Evolutionary conservation across 2,113 vertebrate species (phyloP), one percentile per base, ranked within the genome.

Genomic region (Atherinomorus stipes): DNA sequence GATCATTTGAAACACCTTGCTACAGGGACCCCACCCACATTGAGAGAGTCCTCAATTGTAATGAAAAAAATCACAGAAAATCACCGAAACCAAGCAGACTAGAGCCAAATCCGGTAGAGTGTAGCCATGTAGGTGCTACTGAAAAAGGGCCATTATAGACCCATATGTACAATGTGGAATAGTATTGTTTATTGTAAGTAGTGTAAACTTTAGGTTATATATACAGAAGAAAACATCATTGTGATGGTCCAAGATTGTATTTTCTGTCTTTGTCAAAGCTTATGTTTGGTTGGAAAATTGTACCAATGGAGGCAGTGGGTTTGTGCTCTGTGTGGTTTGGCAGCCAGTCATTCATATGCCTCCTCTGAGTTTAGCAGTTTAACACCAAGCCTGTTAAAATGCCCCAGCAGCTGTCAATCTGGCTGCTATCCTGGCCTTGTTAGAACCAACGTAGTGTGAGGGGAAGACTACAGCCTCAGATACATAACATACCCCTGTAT

Each of bases 361-460:
- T 79, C 81, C 76, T 88, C 72, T 47, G 88, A 90, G 85, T 92
- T 91, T 83, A 86, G 66, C 87, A 87, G 83, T 90, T 90, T 85
- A 89, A 90, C 86, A 87, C 87, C 60, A 81, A 71, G 81, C 75
- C 85, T 87, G 86, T 86, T 87, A 84, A 88, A 90, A 89, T 72
- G 80, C 78, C 84, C 85, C 84, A 80, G 84, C 86, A 91, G 87
- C 83, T 92, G 89, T 91, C 88, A 88, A 78, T 87, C 90, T 87
- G 85, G 71, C 91, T 81, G 74, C 76, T 58, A 58, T 79, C 61
- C 83, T 87, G 79, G 84, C 88, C 85, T 87, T 87, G 84, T 86
- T 91, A 85, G 80, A 89, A 80, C 78, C 64, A 62, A 80, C 65
- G 82, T 52, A 76, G 60, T 52, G 69, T 73, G 65, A 75, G 64